phyloP scores from a whole-genome alignment of 1,140 invertebrate species.

The Trichonephila clavipes region DNA sequence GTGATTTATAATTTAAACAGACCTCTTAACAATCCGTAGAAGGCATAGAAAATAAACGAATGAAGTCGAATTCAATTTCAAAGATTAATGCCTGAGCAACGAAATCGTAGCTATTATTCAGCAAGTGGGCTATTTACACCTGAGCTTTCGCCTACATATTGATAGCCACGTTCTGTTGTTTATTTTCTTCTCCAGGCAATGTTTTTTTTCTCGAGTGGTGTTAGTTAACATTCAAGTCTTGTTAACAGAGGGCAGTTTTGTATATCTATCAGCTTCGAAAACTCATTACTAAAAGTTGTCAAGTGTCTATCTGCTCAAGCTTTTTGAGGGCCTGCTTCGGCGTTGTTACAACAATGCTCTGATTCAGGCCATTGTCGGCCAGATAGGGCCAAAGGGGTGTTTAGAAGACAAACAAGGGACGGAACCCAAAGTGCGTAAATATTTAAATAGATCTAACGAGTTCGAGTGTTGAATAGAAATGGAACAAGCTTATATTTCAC shows the following conservation, averaged over 20 bases:
- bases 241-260: slow-evolving; percentile 56
- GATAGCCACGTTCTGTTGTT: slow-evolving; percentile 8
- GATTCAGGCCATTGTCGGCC: slow-evolving; percentile 45
- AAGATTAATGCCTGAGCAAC: slow-evolving; percentile 6
- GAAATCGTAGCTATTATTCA: slow-evolving; percentile 57
- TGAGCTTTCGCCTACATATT: slow-evolving; percentile 60
- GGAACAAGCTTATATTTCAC: no score
- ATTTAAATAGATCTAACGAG: background rate
- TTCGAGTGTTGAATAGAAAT: background rate
- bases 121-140: slow-evolving; percentile 47
- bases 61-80: background rate
- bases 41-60: background rate
- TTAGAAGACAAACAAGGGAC: slow-evolving; percentile 2
- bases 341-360: slow-evolving; percentile 49
- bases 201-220: background rate
- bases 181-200: slow-evolving; percentile 21
- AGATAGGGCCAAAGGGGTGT: slow-evolving; percentile 1
- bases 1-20: slow-evolving; percentile 47
- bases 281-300: slow-evolving; percentile 66
- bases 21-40: background rate
- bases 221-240: slow-evolving; percentile 72
- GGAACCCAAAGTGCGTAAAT: background rate
- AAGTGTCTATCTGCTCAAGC: slow-evolving; percentile 44
- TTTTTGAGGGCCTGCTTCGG: background rate
- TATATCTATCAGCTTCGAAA: slow-evolving; percentile 57